Evolutionary conservation across 2,888 invertebrate genomes (phyloP).

Genomic region (Zonitis immaculata): DNA sequence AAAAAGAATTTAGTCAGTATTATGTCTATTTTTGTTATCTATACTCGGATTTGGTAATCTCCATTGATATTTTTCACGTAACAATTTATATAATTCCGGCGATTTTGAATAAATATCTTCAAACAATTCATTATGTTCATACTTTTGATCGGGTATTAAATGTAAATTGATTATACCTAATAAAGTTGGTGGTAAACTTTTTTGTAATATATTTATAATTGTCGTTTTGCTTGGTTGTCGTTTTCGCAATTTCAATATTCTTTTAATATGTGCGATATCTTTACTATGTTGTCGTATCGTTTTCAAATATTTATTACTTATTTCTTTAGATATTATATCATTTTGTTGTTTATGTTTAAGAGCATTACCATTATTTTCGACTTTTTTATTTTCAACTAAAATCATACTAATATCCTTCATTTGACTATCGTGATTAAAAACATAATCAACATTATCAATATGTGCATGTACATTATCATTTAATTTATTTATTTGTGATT

Average conservation of each 20-base stretch:
- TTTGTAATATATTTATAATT: slow-evolving; percentile 33
- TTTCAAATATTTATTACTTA: slow-evolving; percentile 32
- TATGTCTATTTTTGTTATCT: slow-evolving; percentile 11
- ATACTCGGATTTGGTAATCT: slow-evolving; percentile 35
- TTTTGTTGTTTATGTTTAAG: slow-evolving; percentile 1
- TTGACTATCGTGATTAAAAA: not conserved
- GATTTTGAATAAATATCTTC: slow-evolving; percentile 37
- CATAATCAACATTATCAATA: slow-evolving; percentile 2
- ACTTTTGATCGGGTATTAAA: slow-evolving; percentile 29
- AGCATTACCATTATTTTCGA: slow-evolving; percentile 4
- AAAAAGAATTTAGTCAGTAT: not conserved
- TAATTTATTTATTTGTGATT: not conserved
- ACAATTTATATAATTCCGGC: slow-evolving; percentile 38
- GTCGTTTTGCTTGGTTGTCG: slow-evolving; percentile 27
- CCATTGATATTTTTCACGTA: slow-evolving; percentile 42
- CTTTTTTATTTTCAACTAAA: not conserved
- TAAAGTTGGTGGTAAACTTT: slow-evolving; percentile 37
- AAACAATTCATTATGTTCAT: slow-evolving; percentile 39
- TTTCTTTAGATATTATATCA: slow-evolving; percentile 15
- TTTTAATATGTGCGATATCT: slow-evolving; percentile 41
- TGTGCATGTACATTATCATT: not conserved
- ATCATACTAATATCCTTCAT: not conserved
- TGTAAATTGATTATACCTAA: slow-evolving; percentile 37
- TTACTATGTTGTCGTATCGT: slow-evolving; percentile 41
- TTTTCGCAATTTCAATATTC: slow-evolving; percentile 32